phyloP scores from a whole-genome alignment of 2,113 vertebrate genomes.

The Ondatra zibethicus region DNA sequence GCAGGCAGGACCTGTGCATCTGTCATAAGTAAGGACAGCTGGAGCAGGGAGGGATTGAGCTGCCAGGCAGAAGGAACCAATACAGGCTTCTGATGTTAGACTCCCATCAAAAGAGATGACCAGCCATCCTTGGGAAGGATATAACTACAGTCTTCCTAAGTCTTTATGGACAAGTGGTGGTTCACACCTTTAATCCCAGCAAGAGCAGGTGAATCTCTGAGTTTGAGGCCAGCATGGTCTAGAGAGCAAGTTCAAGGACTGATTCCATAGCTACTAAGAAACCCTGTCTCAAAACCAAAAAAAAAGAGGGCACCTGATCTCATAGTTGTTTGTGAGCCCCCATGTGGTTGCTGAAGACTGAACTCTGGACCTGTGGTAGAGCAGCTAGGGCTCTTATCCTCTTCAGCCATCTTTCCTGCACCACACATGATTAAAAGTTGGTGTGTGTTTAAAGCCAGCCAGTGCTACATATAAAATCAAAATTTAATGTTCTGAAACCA shows the following conservation, averaged over 20 bases:
- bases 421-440: background rate
- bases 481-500: background rate
- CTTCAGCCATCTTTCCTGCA: background rate
- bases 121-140: background rate
- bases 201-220: too few relatives aligned
- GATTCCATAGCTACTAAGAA: too few relatives aligned
- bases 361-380: too few relatives aligned
- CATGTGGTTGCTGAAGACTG: too few relatives aligned
- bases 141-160: background rate
- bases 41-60: background rate
- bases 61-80: background rate
- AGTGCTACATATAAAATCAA: background rate
- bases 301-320: too few relatives aligned
- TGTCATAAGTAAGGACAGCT: background rate
- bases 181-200: too few relatives aligned
- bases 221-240: too few relatives aligned
- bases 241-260: too few relatives aligned
- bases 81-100: background rate
- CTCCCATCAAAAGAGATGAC: background rate
- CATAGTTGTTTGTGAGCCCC: too few relatives aligned
- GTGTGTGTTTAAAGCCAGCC: background rate
- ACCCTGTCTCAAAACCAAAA: too few relatives aligned
- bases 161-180: background rate
- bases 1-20: background rate
- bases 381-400: too few relatives aligned